These are phyloP conservation scores for Nemapogon koenigi DNA, from an alignment of 2,888 invertebrate genomes.

Conservation along the genomic window DNA sequence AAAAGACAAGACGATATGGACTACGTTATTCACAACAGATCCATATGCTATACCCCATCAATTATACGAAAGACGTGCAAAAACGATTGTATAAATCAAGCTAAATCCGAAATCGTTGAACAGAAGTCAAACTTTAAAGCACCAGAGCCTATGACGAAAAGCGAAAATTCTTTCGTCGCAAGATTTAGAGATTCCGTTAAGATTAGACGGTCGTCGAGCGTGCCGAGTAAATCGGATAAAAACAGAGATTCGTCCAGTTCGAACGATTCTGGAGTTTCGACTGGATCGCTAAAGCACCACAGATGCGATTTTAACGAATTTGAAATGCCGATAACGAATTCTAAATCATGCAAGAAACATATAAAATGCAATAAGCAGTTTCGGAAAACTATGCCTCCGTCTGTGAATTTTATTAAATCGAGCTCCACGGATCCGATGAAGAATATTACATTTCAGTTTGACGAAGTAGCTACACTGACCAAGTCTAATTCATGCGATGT, in stretches of 20 bases:
- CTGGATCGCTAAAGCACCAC: slow-evolving; percentile 69
- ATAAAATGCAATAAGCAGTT: slow-evolving; percentile 50
- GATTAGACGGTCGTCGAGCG: slow-evolving; percentile 71
- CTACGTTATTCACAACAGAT: slow-evolving; percentile 36
- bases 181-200: slow-evolving; percentile 64
- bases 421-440: slow-evolving; percentile 69
- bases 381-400: slow-evolving; percentile 44
- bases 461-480: slow-evolving; percentile 63
- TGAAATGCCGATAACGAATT: slow-evolving; percentile 59
- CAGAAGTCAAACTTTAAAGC: slow-evolving; percentile 44
- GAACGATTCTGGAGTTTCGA: slow-evolving; percentile 74
- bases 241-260: slow-evolving; percentile 75
- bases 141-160: slow-evolving; percentile 38
- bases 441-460: slow-evolving; percentile 69
- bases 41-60: slow-evolving; percentile 48
- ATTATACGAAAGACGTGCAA: slow-evolving; percentile 44
- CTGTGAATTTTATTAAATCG: slow-evolving; percentile 64
- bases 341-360: slow-evolving; percentile 51
- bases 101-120: slow-evolving; percentile 28
- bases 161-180: slow-evolving; percentile 44
- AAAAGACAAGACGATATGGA: slow-evolving; percentile 58
- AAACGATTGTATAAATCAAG: slow-evolving; percentile 43
- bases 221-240: slow-evolving; percentile 72
- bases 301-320: slow-evolving; percentile 68
- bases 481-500: slow-evolving; percentile 70